A percentile compares a stretch with the other conserved stretches of the same genome.
Conservation (phyloP, 64 coral and sea anemone genomes). For the Anthopleura sola region DNA sequence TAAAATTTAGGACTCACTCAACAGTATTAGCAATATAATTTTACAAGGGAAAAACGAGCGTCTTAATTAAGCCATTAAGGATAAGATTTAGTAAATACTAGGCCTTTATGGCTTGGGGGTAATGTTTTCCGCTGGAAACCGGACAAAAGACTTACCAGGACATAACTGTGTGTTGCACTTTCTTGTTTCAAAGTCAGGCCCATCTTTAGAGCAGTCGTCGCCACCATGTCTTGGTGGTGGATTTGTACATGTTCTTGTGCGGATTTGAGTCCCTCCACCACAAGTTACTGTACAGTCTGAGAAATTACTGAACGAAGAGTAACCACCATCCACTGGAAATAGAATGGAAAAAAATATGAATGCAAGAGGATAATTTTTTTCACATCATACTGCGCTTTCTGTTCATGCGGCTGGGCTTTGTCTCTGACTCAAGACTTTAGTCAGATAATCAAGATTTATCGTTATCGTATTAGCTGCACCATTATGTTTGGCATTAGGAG, state of each 20-base stretch:
- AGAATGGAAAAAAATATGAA: background rate
- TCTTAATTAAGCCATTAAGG: too few species aligned
- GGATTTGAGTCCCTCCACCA: constrained; percentile 70
- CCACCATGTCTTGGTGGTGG: constrained; percentile 67
- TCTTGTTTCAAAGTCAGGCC: constrained; percentile 78
- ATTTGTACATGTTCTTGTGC: constrained; percentile 83
- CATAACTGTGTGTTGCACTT: constrained; percentile 85
- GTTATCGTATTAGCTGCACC: too few species aligned
- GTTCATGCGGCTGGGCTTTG: too few species aligned
- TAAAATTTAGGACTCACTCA: background rate
- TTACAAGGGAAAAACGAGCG: background rate
- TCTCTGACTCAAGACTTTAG: too few species aligned
- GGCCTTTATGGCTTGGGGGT: too few species aligned
- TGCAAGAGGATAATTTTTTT: background rate
- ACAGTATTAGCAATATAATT: too few species aligned
- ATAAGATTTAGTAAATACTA: too few species aligned
- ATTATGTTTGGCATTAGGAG: too few species aligned
- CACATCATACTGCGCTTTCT: too few species aligned
- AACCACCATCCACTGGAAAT: constrained; percentile 79
- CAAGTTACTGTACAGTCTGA: constrained; percentile 90
- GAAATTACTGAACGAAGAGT: constrained; percentile 78
- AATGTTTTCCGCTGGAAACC: background rate
- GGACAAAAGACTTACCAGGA: constrained; percentile 46
- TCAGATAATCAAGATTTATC: too few species aligned
- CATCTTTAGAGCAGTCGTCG: constrained; percentile 63